Base-by-base conservation (phyloP, 1,140 invertebrate genomes). In the Lucilia cuprina region DNA sequence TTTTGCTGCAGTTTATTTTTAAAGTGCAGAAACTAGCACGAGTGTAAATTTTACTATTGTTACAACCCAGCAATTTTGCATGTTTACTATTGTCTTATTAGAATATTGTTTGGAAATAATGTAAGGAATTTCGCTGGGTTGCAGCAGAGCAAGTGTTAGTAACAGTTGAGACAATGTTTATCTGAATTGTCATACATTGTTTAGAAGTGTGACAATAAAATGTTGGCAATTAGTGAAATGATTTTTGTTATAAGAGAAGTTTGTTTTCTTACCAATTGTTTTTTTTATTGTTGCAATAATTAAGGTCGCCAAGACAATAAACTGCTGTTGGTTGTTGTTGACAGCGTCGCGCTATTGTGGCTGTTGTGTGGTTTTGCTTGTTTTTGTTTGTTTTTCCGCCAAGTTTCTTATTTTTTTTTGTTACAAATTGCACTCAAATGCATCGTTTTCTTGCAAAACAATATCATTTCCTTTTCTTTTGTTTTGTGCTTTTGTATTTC, bases 141-240 rank as follows among this genome's bases (percentile, higher is more conserved):
- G 2, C 3, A 30, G 25, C 25, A 60, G 14, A 60, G 5, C 13
- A 17, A 60, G 55, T 60, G 65, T 70, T 25, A 19, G 21, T 70
- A 21, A 12, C 50, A 55, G 65, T 70, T 41, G 41, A 41, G 41
- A 41, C 41, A 41, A 25, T 70, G 65, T 70, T 70, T 70, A 70
- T 19, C n/a, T 70, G n/a, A 80, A 47, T 80, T 80, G 77, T 80
- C 41, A 80, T 21, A 80, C 77, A 80, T 80, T 80, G 77, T 80
- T 80, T 21, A 80, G 21, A 80, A 49, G 77, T 80, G 77, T 80
- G 77, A 80, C 77, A 80, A 80, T 80, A 80, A 50, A 80, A 80
- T 80, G 77, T 80, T 80, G 77, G 77, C 47, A 80, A 80, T 80
- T 80, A 80, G 77, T 80, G 77, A 80, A 80, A 80, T 80, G 41